Evolutionary conservation across 2,113 vertebrate species (phyloP).

Genomic region (Hemichromis elongatus): DNA sequence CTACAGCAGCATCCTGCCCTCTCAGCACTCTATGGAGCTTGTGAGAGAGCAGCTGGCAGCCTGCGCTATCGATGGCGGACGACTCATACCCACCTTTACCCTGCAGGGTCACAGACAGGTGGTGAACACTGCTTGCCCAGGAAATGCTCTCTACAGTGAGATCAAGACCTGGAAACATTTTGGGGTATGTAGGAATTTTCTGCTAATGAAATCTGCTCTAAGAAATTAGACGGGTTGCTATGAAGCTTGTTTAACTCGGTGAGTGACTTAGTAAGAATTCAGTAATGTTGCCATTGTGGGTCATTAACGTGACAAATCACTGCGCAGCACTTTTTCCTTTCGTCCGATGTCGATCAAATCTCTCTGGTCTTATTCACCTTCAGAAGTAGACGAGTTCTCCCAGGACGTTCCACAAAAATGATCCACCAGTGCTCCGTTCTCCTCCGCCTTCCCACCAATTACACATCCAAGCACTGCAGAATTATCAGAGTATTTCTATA

Average conservation of each 20-base stretch:
- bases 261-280: neutral
- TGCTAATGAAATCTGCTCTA: neutral
- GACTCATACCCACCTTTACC: constrained; percentile 62
- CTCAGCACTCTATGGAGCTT: constrained; percentile 54
- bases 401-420: neutral
- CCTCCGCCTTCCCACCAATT: neutral
- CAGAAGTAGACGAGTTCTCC: neutral
- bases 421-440: neutral
- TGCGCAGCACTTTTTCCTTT: neutral
- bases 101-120: constrained; percentile 83
- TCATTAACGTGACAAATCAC: neutral
- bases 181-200: constrained; percentile 21
- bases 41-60: constrained; percentile 72
- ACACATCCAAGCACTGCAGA: neutral
- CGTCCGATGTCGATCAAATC: neutral
- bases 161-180: constrained; percentile 79
- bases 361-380: neutral
- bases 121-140: constrained; percentile 76
- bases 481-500: neutral
- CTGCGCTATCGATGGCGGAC: constrained; percentile 64
- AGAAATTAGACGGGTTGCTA: neutral
- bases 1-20: constrained; percentile 70
- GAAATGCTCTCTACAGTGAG: constrained; percentile 75
- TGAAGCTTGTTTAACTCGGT: neutral
- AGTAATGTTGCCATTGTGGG: neutral